A percentile compares a stretch with the other conserved stretches of the same genome.
These are phyloP conservation scores for Chaenodraco wilsoni DNA, from an alignment of 2,797 vertebrate species.

Conservation along the genomic window DNA sequence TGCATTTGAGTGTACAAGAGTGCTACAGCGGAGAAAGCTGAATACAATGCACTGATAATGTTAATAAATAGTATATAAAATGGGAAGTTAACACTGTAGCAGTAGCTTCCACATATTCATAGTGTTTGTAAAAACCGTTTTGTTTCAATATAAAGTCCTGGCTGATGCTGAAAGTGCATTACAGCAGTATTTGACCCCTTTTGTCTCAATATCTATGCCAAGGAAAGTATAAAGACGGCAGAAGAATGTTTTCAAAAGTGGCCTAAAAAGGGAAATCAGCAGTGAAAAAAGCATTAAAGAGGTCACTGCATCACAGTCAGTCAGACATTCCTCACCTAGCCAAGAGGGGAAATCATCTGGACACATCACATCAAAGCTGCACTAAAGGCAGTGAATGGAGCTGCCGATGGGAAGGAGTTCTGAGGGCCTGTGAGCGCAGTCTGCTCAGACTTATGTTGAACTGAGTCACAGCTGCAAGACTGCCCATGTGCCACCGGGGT, in stretches of 20 bases:
- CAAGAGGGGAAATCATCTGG: conserved; percentile 56
- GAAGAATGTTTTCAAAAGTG: conserved; percentile 1
- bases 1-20: conserved; percentile 27
- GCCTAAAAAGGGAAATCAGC: conserved; percentile 24
- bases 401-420: conserved; percentile 56
- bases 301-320: conserved; percentile 49
- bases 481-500: conserved; percentile 34
- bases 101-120: not conserved
- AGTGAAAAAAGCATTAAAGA: conserved; percentile 28
- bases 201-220: not conserved
- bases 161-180: not conserved
- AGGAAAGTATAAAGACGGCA: conserved; percentile 9
- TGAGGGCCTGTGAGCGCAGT: conserved; percentile 56
- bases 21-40: conserved; percentile 2
- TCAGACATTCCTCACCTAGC: conserved; percentile 56
- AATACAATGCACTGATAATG: not conserved
- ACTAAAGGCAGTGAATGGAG: conserved; percentile 54
- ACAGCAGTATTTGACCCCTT: not conserved
- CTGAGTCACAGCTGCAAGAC: conserved; percentile 63
- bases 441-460: conserved; percentile 60
- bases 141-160: not conserved
- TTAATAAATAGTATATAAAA: not conserved
- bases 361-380: conserved; percentile 59
- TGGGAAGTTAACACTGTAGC: not conserved
- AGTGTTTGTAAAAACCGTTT: not conserved